Evolutionary conservation across 1,140 invertebrate species (phyloP), one percentile per base, ranked within the genome.

Genomic region (Anthonomus grandis): DNA sequence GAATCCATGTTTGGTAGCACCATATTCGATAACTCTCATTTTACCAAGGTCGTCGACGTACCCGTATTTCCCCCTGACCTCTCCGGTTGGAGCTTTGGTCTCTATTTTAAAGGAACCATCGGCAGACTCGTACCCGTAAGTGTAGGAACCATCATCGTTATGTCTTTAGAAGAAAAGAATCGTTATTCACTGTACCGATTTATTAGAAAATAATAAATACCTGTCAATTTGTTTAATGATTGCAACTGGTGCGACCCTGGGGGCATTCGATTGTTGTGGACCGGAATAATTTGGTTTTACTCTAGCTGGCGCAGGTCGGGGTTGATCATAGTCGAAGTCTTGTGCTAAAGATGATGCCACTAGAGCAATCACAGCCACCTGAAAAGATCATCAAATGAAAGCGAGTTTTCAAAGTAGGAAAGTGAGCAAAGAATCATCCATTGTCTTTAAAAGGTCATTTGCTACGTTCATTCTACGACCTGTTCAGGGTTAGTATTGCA

Each of bases 101-200:
- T 93, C 89, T 62, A 91, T 90, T 73, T 91, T 91, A 74, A 91
- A 90, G 3, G 86, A 86, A 36, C 90, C 89, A 66, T 91, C 87
- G 10, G 84, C 87, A 8, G 86, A 87, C 70, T 91, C 89, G 71
- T 90, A 93, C 0, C 89, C 89, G 64, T 90, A 93, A 0, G 89
- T 91, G 71, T 93, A 93, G 0, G 87, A 89, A 44, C 89, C 90
- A 69, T 91, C 88, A 67, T 91, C 87, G 61, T 90, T 90, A 76
- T 90, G 87, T 65, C 87, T 86, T 70, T n/a, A 78, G 9, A 9
- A 17, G 1, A 41, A 1, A 41, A 2, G 39, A 21, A 2, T 2
- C 39, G 1, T 42, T 1, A 17, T 12, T 42, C 17, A 42, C 19
- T 17, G 10, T 17, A 21, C 10, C 10, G 19, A 42, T 1, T 42